Conservation (phyloP, 2,888 invertebrate genomes). For the Dynastes maya region DNA sequence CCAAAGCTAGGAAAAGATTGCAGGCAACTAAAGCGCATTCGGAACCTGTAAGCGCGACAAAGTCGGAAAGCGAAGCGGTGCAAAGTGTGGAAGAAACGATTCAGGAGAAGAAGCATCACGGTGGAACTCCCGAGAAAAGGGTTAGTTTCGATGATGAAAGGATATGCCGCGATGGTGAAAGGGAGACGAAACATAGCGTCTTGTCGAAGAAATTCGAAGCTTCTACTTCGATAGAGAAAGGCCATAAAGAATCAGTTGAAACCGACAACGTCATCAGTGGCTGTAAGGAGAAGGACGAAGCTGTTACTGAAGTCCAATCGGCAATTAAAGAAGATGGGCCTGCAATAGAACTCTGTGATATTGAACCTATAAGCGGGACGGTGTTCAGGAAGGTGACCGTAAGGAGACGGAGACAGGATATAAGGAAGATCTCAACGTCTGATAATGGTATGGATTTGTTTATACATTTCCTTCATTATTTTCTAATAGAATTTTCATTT, state of each 20-base stretch:
- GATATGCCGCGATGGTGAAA: not conserved
- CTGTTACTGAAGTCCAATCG: slow-evolving; percentile 12
- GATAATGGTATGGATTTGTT: slow-evolving; percentile 65
- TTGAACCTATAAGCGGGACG: slow-evolving; percentile 76
- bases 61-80: not conserved
- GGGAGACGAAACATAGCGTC: slow-evolving; percentile 10
- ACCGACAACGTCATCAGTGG: not conserved
- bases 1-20: slow-evolving; percentile 15
- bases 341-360: slow-evolving; percentile 65
- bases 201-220: slow-evolving; percentile 7
- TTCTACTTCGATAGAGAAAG: not conserved
- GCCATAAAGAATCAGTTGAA: not conserved
- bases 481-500: not conserved
- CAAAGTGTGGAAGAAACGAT: not conserved
- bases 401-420: slow-evolving; percentile 73
- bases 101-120: slow-evolving; percentile 48
- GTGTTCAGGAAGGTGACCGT: slow-evolving; percentile 79
- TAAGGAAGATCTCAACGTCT: slow-evolving; percentile 67
- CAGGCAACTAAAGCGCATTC: slow-evolving; percentile 8
- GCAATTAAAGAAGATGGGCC: slow-evolving; percentile 56
- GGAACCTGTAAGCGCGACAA: slow-evolving; percentile 3
- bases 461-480: not conserved
- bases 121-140: slow-evolving; percentile 53
- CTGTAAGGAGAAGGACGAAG: slow-evolving; percentile 10
- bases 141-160: slow-evolving; percentile 56